These are phyloP conservation scores for Calliphora vomitoria DNA, from an alignment of 2,888 invertebrate genomes.

Conservation along the genomic window DNA sequence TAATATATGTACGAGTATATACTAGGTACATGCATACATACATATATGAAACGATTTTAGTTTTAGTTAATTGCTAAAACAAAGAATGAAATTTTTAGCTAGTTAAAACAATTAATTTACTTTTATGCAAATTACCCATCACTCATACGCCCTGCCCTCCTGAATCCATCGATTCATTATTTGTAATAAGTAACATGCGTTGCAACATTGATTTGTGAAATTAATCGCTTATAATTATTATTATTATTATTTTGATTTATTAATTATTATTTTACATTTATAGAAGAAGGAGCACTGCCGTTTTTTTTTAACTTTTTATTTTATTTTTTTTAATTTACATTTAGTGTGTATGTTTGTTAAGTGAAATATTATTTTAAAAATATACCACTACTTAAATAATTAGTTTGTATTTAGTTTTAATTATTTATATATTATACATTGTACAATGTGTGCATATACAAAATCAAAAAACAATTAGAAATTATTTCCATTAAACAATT, in stretches of 20 bases:
- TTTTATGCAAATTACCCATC: not conserved
- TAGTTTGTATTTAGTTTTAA: slow-evolving; percentile 51
- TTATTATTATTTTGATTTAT: not conserved
- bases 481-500: slow-evolving; percentile 4
- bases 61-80: not conserved
- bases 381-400: slow-evolving; percentile 8
- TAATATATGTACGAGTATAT: no score
- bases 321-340: slow-evolving; percentile 4
- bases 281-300: slow-evolving; percentile 36
- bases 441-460: slow-evolving; percentile 13
- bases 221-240: slow-evolving; percentile 7
- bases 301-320: slow-evolving; percentile 28
- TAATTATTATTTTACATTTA: not conserved
- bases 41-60: not conserved
- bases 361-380: slow-evolving; percentile 26
- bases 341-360: slow-evolving; percentile 31
- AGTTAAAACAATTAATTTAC: not conserved
- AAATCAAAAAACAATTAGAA: not conserved
- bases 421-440: slow-evolving; percentile 50
- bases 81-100: slow-evolving; percentile 1
- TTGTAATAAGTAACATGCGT: not conserved
- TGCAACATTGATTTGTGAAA: slow-evolving; percentile 26
- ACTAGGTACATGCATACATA: no score
- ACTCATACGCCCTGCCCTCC: not conserved
- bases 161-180: not conserved